Base-by-base conservation (phyloP, 2,888 invertebrate genomes). In the Caenorhabditis sp. region DNA sequence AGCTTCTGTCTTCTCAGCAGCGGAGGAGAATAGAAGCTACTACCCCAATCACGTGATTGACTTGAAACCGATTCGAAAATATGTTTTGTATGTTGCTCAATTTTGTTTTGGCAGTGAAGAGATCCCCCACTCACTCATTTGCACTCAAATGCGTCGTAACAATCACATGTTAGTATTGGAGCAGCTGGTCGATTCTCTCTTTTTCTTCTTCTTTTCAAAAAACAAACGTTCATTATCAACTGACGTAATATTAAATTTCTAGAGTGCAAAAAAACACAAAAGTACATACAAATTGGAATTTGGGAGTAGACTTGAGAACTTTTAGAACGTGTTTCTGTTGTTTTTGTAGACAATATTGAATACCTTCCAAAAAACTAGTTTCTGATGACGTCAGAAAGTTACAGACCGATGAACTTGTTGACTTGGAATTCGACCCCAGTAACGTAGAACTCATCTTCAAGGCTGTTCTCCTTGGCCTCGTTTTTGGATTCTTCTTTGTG, bases 371-470 rank as follows among this genome's bases (percentile, higher is more conserved):
- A 46, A 46, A 22, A 52, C 53, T 20, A 37, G 43, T 43, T 43
- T 22, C 9, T 22, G 8, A 6, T 22, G 17, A 22, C 5, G 37
- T 35, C n/a, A 26, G 32, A 26, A 55, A 26, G 7, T 79, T 84
- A 45, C 74, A 86, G 86, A 78, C 76, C 6, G 80, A 82, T 1
- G 74, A 82, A 27, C 75, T 86, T 22, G 58, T 85, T 17, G 75
- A 79, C 22, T 78, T 86, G 58, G 86, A 86, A 56, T 81, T 77
- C 48, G 75, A 83, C 2, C 79, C 83, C n/a, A 83, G 83, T 78
- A 86, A 86, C 71, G 26, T 79, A 3, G 73, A 80, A 6, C 71
- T 86, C 2, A 79, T 86, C 66, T 50, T 84, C 24, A 79, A 83
- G 43, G 84, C 81, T 9, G 17, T 79, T 26, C 61, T 53, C 22